Base-by-base conservation (phyloP, 2,113 vertebrate genomes). In the Notothenia coriiceps region DNA sequence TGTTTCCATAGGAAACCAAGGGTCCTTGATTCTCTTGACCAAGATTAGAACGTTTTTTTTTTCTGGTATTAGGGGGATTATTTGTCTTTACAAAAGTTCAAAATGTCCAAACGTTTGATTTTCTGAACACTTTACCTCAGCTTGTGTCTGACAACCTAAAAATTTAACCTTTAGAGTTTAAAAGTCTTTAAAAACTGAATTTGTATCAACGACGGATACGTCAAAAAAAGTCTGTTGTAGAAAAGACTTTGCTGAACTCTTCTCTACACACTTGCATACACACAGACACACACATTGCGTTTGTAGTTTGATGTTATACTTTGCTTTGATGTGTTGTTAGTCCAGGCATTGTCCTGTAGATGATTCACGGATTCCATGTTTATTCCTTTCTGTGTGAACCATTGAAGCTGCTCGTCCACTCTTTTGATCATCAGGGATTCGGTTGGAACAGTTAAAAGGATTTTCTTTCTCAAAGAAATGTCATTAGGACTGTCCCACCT, bases 241-340 rank as follows among this genome's bases (percentile, higher is more conserved):
- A 40, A 1, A 40, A 40, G 35, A 40, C 35, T 40, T 8, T 40
- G 7, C 7, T 40, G 1, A 17, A 65, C 15, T 5, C 33, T 44
- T 10, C 20, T 2, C 35, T 18, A 33, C 25, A 70, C 17, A 59
- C 50, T 9, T 1, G 3, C 52, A 43, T 18, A 59, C 17, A 10
- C 20, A 55, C 14, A 18, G 1, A 51, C 29, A 47, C 14, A 73
- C 52, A 69, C 66, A 52, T 76, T 33, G 17, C 6, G 17, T 82
- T 75, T 82, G 66, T 81, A 81, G 74, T 86, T 20, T 56, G 70
- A 77, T 68, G 33, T 35, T 77, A 64, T 62, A 60, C 35, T 50
- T 77, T 52, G 49, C 73, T 88, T 91, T 89, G 87, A 91, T 89
- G 85, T 86, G 82, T 77, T 86, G 89, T 83, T 83, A 61, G 77